These are phyloP conservation scores for Drosophila mayaguana DNA, from an alignment of 2,888 invertebrate genomes.

Conservation along the genomic window DNA sequence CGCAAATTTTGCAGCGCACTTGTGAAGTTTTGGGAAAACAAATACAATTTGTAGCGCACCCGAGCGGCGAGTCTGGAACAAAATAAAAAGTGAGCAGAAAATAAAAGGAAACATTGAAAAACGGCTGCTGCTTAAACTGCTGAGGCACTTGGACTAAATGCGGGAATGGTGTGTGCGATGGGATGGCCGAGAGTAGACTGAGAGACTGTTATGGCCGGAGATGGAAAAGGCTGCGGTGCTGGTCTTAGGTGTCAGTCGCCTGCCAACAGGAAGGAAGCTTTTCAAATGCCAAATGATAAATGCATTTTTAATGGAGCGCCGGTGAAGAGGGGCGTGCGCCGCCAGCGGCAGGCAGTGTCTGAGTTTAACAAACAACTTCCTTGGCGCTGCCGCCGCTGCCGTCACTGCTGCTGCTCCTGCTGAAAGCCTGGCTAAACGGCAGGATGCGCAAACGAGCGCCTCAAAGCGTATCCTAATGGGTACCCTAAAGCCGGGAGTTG, in stretches of 20 bases:
- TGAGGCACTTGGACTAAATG: slow-evolving; percentile 31
- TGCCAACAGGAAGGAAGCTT: slow-evolving; percentile 77
- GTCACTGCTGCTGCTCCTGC: slow-evolving; percentile 29
- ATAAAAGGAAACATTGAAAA: slow-evolving; percentile 15
- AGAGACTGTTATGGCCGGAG: slow-evolving; percentile 18
- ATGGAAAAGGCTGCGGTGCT: slow-evolving; percentile 31
- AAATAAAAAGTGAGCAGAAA: slow-evolving; percentile 6
- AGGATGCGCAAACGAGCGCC: slow-evolving; percentile 60
- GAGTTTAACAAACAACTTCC: slow-evolving; percentile 73
- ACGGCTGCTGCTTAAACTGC: slow-evolving; percentile 53
- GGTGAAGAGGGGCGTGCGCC: slow-evolving; percentile 30
- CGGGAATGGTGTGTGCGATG: slow-evolving; percentile 12
- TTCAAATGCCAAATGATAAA: slow-evolving; percentile 79
- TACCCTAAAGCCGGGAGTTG: slow-evolving; percentile 32
- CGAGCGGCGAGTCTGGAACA: slow-evolving; percentile 26
- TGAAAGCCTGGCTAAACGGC: slow-evolving; percentile 53
- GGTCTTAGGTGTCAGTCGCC: slow-evolving; percentile 64
- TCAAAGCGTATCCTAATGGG: slow-evolving; percentile 43
- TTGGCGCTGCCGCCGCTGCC: slow-evolving; percentile 25
- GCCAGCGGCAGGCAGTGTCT: slow-evolving; percentile 45
- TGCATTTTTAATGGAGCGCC: slow-evolving; percentile 75
- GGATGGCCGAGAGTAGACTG: slow-evolving; percentile 26
- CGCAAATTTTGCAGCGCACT: slow-evolving; percentile 57
- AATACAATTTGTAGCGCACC: slow-evolving; percentile 64
- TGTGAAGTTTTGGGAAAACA: slow-evolving; percentile 52